Conservation (phyloP, 2,797 vertebrate species). For the Coreius guichenoti region DNA sequence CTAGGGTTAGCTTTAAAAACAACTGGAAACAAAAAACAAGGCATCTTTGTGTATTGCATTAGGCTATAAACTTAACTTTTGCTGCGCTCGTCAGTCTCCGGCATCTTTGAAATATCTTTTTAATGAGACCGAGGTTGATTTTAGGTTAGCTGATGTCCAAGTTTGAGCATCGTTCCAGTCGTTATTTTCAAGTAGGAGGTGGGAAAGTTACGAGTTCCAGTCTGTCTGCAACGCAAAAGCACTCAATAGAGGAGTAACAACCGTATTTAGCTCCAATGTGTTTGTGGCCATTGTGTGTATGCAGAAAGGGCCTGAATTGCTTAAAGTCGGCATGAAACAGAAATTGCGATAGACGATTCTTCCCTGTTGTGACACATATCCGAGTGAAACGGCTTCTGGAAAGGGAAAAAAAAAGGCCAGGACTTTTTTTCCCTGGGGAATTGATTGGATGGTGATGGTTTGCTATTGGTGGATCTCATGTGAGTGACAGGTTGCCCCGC, state of each 20-base stretch:
- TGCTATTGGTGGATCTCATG: background rate
- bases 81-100: background rate
- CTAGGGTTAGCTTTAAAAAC: background rate
- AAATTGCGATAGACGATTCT: background rate
- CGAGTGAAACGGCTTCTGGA: background rate
- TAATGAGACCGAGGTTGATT: background rate
- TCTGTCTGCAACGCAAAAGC: background rate
- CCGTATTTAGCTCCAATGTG: constrained; percentile 23
- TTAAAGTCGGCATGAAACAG: background rate
- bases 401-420: background rate
- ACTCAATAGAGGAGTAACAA: constrained; percentile 20
- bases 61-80: background rate
- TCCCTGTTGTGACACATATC: background rate
- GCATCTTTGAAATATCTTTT: background rate
- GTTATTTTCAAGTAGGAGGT: background rate
- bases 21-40: background rate
- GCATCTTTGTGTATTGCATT: background rate
- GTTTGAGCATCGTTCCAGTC: background rate
- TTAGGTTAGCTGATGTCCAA: background rate
- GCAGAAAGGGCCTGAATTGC: background rate
- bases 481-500: background rate
- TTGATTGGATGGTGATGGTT: background rate
- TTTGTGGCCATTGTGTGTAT: background rate
- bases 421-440: background rate
- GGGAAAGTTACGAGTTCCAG: background rate